Conservation (phyloP, 2,797 vertebrate species). For the Limosa lapponica region DNA sequence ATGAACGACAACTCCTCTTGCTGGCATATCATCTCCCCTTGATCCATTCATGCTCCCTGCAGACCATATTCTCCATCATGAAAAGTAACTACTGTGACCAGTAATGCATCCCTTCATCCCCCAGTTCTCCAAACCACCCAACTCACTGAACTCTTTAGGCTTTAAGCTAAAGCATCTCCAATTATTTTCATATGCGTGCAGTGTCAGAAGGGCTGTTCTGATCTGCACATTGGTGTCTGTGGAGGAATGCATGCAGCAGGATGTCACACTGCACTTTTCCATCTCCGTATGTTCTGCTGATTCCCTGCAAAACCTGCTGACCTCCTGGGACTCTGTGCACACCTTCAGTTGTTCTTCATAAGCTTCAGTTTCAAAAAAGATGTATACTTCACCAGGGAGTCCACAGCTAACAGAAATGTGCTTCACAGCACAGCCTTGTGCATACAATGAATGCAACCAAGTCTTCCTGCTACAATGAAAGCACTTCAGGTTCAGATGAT, state of each 20-base stretch:
- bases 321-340: background rate
- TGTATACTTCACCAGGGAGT: background rate
- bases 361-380: background rate
- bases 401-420: background rate
- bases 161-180: background rate
- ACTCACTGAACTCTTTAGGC: background rate
- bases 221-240: accelerated
- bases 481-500: background rate
- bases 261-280: background rate
- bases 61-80: background rate
- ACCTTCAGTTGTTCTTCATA: background rate
- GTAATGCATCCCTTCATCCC: background rate
- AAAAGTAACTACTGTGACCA: background rate
- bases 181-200: background rate
- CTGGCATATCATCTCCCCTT: background rate
- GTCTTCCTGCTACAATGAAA: background rate
- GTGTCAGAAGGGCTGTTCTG: background rate
- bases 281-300: background rate
- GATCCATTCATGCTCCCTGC: background rate
- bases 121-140: background rate
- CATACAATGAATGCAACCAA: background rate
- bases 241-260: background rate
- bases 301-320: background rate
- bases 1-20: background rate
- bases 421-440: background rate